Evolutionary conservation across 2,888 invertebrate species (phyloP).

Genomic region (Scaptomyza polygonia): DNA sequence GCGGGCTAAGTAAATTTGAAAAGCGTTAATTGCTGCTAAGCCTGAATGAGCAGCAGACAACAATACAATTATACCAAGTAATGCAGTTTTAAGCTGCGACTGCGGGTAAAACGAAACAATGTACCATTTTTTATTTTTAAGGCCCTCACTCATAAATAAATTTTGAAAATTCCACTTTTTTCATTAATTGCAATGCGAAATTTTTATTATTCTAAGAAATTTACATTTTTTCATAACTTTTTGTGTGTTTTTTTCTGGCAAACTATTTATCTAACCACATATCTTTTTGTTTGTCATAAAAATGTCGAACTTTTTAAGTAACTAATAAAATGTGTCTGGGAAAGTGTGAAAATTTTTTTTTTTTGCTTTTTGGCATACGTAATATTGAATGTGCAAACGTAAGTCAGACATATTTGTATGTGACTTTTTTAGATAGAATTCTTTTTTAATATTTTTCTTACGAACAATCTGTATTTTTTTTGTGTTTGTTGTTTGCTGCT

Average conservation of each 20-base stretch:
- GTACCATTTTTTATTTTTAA: constrained; percentile 6
- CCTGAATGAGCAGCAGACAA: constrained; percentile 55
- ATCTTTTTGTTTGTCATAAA: background rate
- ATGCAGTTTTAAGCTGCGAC: constrained; percentile 10
- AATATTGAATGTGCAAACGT: background rate
- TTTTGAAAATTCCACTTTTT: constrained; percentile 2
- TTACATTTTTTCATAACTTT: constrained; percentile 4
- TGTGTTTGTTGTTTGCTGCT: background rate
- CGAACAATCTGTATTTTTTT: background rate
- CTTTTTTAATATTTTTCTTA: constrained; percentile 17
- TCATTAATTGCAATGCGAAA: background rate
- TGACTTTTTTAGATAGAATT: constrained; percentile 9
- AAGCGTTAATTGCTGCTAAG: constrained; percentile 61
- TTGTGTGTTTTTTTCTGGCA: background rate
- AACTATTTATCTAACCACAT: background rate
- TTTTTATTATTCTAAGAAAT: background rate
- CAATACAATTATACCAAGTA: constrained; percentile 55
- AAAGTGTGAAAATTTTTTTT: background rate
- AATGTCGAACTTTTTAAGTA: background rate
- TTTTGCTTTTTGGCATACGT: background rate
- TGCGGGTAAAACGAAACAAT: constrained; percentile 15
- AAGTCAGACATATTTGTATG: constrained; percentile 2
- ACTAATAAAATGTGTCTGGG: constrained; percentile 2
- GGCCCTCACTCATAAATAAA: background rate
- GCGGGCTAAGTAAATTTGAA: constrained; percentile 60